Evolutionary conservation across 64 coral and sea anemone species (phyloP).

Genomic region (Dendrophyllia cribrosa): DNA sequence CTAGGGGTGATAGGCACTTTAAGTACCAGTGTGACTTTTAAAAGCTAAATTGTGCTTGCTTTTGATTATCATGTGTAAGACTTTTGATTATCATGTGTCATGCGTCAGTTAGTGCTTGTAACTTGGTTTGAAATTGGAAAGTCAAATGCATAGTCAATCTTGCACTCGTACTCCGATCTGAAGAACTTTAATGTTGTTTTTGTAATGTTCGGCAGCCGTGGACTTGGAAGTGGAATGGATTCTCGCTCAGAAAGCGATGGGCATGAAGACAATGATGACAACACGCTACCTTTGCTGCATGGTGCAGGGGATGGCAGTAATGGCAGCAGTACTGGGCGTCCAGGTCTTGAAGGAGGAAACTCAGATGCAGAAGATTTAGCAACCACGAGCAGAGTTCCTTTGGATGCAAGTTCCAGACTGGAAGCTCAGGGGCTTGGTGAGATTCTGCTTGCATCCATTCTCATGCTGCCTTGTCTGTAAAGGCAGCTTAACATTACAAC

Average conservation of each 20-base stretch:
- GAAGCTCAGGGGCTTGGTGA: conserved; percentile 22
- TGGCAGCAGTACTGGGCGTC: conserved; percentile 34
- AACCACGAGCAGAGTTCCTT: conserved; percentile 19
- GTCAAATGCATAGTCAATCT: background rate
- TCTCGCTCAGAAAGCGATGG: conserved; percentile 78
- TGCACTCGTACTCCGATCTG: background rate
- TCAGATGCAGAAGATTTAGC: conserved; percentile 81
- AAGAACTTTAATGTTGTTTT: background rate
- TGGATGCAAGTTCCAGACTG: conserved; percentile 31
- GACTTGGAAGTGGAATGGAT: conserved; percentile 92
- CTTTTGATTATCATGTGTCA: too few relatives aligned
- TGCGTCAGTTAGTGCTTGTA: too few relatives aligned
- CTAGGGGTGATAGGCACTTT: too few relatives aligned
- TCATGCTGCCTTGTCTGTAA: background rate
- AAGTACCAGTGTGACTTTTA: too few relatives aligned
- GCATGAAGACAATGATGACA: conserved; percentile 28
- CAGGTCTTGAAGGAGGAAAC: conserved; percentile 92
- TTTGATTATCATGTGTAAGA: too few relatives aligned
- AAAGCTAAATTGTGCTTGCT: too few relatives aligned
- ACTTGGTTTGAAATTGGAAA: too few relatives aligned
- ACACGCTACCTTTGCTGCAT: conserved; percentile 36
- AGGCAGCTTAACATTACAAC: too few relatives aligned
- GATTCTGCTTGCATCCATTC: background rate
- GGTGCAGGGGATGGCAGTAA: conserved; percentile 45
- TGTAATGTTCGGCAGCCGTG: conserved; percentile 57